phyloP scores from a whole-genome alignment of 2,888 invertebrate genomes.

The Trichacis sp. region DNA sequence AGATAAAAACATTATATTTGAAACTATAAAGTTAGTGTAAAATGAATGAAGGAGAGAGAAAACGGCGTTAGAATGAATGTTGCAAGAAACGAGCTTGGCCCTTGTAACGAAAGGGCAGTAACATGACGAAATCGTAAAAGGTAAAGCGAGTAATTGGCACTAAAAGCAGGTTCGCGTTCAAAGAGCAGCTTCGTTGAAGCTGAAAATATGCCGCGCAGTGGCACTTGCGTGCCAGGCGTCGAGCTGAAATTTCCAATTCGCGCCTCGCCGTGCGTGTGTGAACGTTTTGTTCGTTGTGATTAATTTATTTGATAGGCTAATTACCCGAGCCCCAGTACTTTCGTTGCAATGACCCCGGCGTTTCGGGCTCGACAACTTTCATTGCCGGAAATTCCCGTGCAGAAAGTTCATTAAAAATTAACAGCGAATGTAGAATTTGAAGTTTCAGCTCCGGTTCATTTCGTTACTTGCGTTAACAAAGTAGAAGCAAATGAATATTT shows the following conservation, averaged over 20 bases:
- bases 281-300: constrained; percentile 46
- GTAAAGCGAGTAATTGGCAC: neutral
- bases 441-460: neutral
- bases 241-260: constrained; percentile 18
- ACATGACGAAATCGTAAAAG: neutral
- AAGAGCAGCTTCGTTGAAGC: neutral
- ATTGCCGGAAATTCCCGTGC: constrained; percentile 17
- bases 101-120: neutral
- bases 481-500: neutral
- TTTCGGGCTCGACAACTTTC: neutral
- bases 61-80: too few species aligned
- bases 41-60: too few species aligned
- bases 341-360: constrained; percentile 50
- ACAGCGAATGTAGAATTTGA: neutral
- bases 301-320: constrained; percentile 61
- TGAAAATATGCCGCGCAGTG: neutral
- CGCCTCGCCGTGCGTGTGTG: constrained; percentile 7
- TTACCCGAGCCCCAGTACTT: constrained; percentile 53
- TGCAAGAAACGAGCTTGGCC: neutral
- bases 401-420: too few species aligned
- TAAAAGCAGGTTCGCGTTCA: constrained; percentile 1
- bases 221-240: constrained; percentile 1
- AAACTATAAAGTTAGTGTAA: too few species aligned
- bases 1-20: neutral
- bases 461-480: too few species aligned